Conservation (phyloP, 2,888 invertebrate species). For the Latrodectus elegans region DNA sequence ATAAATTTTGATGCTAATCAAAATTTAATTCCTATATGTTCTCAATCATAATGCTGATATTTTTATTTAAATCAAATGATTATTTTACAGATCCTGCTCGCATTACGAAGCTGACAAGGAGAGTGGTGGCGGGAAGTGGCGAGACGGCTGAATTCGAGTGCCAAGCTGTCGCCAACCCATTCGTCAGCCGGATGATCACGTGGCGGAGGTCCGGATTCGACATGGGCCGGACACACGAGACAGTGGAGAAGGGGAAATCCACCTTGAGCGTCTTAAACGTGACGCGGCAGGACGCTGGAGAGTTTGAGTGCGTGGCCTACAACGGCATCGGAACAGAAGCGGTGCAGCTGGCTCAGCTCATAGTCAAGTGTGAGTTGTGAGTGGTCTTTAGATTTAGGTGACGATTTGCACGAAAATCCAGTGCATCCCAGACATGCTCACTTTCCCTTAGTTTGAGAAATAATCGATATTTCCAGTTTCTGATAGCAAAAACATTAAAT, state of each 20-base stretch:
- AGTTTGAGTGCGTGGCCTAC: constrained; percentile 90
- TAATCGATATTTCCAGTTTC: not conserved
- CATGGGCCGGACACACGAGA: constrained; percentile 75
- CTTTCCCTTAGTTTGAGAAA: not conserved
- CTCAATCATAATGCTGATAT: no score
- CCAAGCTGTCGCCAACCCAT: constrained; percentile 88
- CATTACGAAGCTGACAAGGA: constrained; percentile 84
- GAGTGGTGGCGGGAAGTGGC: constrained; percentile 84
- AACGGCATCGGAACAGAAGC: constrained; percentile 90
- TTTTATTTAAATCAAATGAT: not conserved
- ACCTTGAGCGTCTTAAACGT: constrained; percentile 81
- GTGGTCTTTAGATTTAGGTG: constrained; percentile 35
- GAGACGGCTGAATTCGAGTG: constrained; percentile 89
- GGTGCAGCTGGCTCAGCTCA: constrained; percentile 83
- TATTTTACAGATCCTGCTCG: constrained; percentile 83
- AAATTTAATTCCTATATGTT: no score
- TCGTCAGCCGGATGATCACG: constrained; percentile 86
- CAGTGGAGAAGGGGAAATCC: constrained; percentile 73
- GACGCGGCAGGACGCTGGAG: constrained; percentile 88
- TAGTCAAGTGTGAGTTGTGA: constrained; percentile 88
- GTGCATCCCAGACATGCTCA: not conserved
- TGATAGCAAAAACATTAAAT: not conserved
- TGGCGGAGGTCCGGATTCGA: constrained; percentile 85
- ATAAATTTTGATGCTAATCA: no score
- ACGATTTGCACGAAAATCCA: not conserved